Evolutionary conservation across 1,140 invertebrate species (phyloP).

Genomic region (Drosophila azteca): DNA sequence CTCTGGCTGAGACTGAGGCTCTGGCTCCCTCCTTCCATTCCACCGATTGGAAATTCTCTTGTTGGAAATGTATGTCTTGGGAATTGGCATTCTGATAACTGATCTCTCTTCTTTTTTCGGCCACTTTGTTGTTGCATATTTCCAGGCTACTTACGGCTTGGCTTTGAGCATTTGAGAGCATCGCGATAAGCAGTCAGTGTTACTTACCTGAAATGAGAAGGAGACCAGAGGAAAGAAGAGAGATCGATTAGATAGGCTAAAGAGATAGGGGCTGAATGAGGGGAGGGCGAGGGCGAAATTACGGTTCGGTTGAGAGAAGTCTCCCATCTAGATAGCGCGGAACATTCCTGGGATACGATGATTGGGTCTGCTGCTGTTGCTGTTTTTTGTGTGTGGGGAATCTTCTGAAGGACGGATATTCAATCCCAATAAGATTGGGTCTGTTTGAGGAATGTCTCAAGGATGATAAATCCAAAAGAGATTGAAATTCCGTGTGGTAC

Average conservation of each 20-base stretch:
- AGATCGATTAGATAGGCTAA: conserved; percentile 29
- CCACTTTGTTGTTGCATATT: conserved; percentile 34
- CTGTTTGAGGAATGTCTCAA: too few species aligned
- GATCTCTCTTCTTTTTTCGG: conserved; percentile 11
- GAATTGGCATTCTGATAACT: conserved; percentile 36
- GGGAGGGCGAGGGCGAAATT: conserved; percentile 3
- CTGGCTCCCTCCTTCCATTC: background rate
- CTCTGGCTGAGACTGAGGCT: too few species aligned
- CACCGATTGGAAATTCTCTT: conserved; percentile 29
- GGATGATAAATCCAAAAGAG: too few species aligned
- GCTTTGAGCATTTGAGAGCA: background rate
- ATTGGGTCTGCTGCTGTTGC: conserved; percentile 18
- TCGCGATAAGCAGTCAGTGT: conserved; percentile 25
- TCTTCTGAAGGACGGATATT: background rate
- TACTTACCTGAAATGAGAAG: conserved; percentile 61
- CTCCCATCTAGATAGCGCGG: conserved; percentile 9
- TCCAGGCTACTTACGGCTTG: conserved; percentile 59
- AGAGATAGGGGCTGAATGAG: background rate
- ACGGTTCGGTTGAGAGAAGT: background rate
- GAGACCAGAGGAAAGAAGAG: background rate
- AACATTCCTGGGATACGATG: conserved; percentile 26
- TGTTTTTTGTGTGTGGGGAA: background rate
- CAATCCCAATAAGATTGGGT: too few species aligned
- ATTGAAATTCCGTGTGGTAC: too few species aligned
- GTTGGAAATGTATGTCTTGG: conserved; percentile 40